A percentile compares a stretch with the other conserved stretches of the same genome.
These are phyloP conservation scores for Nicator chloris DNA, from an alignment of 2,113 vertebrate genomes.

Conservation along the genomic window DNA sequence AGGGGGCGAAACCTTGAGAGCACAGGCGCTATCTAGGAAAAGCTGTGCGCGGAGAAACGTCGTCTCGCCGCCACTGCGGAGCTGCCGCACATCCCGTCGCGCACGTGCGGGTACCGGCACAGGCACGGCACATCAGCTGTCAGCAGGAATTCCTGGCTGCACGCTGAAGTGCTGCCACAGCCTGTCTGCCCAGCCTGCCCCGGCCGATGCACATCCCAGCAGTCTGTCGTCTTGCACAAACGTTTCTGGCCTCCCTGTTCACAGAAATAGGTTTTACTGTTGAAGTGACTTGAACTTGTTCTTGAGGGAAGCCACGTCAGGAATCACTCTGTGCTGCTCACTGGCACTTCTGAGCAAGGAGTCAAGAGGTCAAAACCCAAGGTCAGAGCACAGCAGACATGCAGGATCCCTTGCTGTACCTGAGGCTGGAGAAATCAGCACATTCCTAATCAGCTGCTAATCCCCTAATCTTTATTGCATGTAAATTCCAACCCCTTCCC, in stretches of 20 bases:
- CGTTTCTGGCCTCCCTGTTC: background rate
- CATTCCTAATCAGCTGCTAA: background rate
- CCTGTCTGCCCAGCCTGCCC: background rate
- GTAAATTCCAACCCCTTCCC: conserved; percentile 14
- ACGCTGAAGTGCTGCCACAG: background rate
- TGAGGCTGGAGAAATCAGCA: background rate
- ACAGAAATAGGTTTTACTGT: background rate
- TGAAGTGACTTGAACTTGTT: background rate
- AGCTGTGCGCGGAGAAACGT: background rate
- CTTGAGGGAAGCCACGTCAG: background rate
- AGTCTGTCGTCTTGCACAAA: background rate
- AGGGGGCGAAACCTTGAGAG: background rate
- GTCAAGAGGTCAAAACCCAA: conserved; percentile 14
- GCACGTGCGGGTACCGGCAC: background rate
- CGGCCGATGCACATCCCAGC: accelerated
- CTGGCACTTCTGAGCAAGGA: background rate
- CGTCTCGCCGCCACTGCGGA: background rate
- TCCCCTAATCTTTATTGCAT: conserved; percentile 50
- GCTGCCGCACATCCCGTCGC: background rate
- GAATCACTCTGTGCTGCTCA: background rate
- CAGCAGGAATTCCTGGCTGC: conserved; percentile 1
- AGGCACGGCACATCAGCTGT: background rate
- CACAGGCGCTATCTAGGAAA: background rate
- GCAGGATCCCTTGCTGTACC: background rate
- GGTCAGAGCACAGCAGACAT: background rate